A percentile compares a stretch with the other conserved stretches of the same genome.
phyloP scores from a whole-genome alignment of 2,888 invertebrate species.

The Leptinotarsa juncta region DNA sequence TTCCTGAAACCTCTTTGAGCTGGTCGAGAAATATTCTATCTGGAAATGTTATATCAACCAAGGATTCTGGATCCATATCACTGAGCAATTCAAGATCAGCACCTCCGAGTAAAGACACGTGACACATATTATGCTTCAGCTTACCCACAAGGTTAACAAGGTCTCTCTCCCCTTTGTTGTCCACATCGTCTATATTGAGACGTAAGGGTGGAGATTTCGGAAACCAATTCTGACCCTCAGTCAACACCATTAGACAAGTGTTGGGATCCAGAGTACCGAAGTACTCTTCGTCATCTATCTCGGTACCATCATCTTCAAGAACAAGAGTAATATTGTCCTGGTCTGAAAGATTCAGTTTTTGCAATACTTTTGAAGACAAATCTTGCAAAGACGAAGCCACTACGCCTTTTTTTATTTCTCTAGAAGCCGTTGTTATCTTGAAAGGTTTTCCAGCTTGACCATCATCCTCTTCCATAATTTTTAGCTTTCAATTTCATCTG shows the following conservation, averaged over 20 bases:
- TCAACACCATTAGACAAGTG: conserved; percentile 85
- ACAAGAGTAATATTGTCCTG: conserved; percentile 82
- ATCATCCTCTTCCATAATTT: conserved; percentile 70
- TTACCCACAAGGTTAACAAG: conserved; percentile 82
- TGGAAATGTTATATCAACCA: conserved; percentile 81
- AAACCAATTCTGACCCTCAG: conserved; percentile 79
- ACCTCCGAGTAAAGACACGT: conserved; percentile 85
- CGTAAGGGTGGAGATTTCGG: conserved; percentile 74
- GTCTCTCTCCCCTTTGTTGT: conserved; percentile 68
- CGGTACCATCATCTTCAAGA: conserved; percentile 92
- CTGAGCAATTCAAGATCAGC: conserved; percentile 86
- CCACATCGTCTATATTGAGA: conserved; percentile 64
- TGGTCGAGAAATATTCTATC: conserved; percentile 82
- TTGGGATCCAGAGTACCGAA: conserved; percentile 91
- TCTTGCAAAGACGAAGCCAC: conserved; percentile 85
- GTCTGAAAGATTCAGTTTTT: conserved; percentile 75
- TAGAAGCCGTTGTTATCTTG: conserved; percentile 82
- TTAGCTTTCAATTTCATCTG: conserved; percentile 41
- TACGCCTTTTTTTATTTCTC: conserved; percentile 85
- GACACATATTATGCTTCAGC: conserved; percentile 83
- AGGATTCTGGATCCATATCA: conserved; percentile 90
- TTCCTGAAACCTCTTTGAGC: conserved; percentile 84
- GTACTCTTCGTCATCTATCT: conserved; percentile 95
- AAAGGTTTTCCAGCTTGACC: conserved; percentile 72
- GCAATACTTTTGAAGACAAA: conserved; percentile 79